These are phyloP conservation scores for Aporophyla lueneburgensis DNA, from an alignment of 2,888 invertebrate genomes.

Conservation along the genomic window DNA sequence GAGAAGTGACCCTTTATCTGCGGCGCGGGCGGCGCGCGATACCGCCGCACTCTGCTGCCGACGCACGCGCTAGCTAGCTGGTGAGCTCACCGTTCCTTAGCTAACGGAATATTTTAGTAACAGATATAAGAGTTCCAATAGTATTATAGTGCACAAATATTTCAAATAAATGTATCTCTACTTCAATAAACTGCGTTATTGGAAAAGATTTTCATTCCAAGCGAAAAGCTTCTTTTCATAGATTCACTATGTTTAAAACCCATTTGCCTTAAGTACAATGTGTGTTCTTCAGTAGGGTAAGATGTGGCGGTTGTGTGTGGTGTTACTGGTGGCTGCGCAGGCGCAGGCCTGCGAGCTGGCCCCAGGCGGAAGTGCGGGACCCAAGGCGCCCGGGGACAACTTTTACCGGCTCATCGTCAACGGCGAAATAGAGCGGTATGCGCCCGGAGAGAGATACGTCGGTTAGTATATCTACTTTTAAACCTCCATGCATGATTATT, in stretches of 20 bases:
- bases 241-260: not conserved
- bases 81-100: slow-evolving; percentile 42
- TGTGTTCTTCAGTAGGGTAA: slow-evolving; percentile 22
- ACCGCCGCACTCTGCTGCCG: slow-evolving; percentile 51
- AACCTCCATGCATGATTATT: not conserved
- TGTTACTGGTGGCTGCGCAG: slow-evolving; percentile 62
- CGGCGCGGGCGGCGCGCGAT: slow-evolving; percentile 36
- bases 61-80: slow-evolving; percentile 56
- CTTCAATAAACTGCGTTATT: not conserved
- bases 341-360: slow-evolving; percentile 84
- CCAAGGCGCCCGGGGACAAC: slow-evolving; percentile 95
- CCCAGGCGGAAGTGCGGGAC: slow-evolving; percentile 74
- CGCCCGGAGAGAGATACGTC: slow-evolving; percentile 95
- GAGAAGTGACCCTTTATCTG: slow-evolving; percentile 64
- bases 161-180: not conserved
- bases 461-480: slow-evolving; percentile 83
- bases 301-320: slow-evolving; percentile 58
- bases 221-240: not conserved
- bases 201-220: not conserved
- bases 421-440: slow-evolving; percentile 95
- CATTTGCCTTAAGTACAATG: not conserved
- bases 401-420: slow-evolving; percentile 95
- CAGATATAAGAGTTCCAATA: not conserved
- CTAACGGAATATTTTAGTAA: slow-evolving; percentile 37
- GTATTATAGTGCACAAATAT: not conserved